phyloP scores from a whole-genome alignment of 2,888 invertebrate species.

The Crocallis elinguaria region DNA sequence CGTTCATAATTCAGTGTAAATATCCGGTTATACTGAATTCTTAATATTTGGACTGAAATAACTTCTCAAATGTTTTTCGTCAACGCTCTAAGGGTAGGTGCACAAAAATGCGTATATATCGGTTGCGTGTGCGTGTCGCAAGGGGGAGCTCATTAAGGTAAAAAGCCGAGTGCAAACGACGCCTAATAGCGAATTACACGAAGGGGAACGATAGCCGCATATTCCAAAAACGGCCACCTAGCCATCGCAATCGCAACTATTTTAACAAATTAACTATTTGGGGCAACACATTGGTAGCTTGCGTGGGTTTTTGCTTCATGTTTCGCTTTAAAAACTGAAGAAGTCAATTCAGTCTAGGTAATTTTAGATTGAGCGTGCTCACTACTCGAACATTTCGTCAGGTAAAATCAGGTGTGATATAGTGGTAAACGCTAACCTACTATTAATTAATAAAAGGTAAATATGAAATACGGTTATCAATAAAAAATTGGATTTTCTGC shows the following conservation, averaged over 20 bases:
- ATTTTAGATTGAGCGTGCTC: too few species aligned
- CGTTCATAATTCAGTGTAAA: too few species aligned
- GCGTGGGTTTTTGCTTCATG: constrained; percentile 4
- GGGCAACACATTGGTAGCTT: constrained; percentile 11
- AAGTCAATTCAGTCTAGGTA: too few species aligned
- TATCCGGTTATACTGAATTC: too few species aligned
- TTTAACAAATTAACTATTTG: constrained; percentile 32
- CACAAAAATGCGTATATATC: constrained; percentile 80
- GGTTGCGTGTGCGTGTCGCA: constrained; percentile 71
- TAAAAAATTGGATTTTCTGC: too few species aligned
- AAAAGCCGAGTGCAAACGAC: constrained; percentile 84
- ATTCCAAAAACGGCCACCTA: constrained; percentile 46
- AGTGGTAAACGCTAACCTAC: too few species aligned
- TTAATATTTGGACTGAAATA: constrained; percentile 18
- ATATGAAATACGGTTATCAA: too few species aligned
- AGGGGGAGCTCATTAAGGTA: constrained; percentile 82
- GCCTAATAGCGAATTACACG: constrained; percentile 84
- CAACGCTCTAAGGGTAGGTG: constrained; percentile 56
- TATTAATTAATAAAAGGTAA: too few species aligned
- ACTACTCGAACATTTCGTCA: too few species aligned
- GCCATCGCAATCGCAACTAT: constrained; percentile 37
- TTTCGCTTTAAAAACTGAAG: constrained; percentile 6
- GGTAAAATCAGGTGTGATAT: too few species aligned
- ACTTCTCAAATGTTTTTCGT: constrained; percentile 35
- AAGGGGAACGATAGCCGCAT: constrained; percentile 73